These are phyloP conservation scores for Zygogramma bicolorata DNA, from an alignment of 2,888 invertebrate species.

Conservation along the genomic window DNA sequence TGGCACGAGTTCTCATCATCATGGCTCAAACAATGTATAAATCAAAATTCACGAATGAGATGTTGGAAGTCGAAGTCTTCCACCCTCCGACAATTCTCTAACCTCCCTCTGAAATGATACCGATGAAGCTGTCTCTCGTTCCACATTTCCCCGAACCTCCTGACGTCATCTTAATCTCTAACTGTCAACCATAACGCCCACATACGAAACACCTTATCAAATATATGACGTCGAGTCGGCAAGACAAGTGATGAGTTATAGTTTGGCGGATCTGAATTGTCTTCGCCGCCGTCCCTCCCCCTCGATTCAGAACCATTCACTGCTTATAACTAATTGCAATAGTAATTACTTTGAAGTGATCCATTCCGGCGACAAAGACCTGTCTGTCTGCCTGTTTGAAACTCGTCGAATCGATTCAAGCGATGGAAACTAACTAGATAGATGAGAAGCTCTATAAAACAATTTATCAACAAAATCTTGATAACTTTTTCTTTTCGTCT, in stretches of 20 bases:
- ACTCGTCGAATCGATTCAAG: not conserved
- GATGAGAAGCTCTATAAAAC: not conserved
- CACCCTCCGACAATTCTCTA: too few relatives aligned
- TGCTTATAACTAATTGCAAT: not conserved
- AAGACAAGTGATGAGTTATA: not conserved
- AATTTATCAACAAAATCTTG: not conserved
- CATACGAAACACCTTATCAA: not conserved
- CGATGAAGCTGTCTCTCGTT: not conserved
- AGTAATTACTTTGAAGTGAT: constrained; percentile 6
- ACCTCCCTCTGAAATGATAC: too few relatives aligned
- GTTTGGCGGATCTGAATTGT: not conserved
- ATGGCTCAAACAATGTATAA: too few relatives aligned
- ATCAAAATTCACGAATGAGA: too few relatives aligned
- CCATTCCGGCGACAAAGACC: not conserved
- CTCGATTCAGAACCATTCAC: not conserved
- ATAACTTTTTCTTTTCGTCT: too few relatives aligned
- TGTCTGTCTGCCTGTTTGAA: not conserved
- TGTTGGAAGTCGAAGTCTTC: too few relatives aligned
- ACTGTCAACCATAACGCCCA: not conserved
- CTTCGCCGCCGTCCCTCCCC: not conserved
- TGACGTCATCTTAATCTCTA: not conserved
- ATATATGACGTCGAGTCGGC: not conserved
- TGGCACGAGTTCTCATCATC: too few relatives aligned
- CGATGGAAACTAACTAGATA: not conserved
- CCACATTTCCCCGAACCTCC: not conserved